Base-by-base conservation (phyloP, 2,113 vertebrate genomes). In the Gymnorhina tibicen region DNA sequence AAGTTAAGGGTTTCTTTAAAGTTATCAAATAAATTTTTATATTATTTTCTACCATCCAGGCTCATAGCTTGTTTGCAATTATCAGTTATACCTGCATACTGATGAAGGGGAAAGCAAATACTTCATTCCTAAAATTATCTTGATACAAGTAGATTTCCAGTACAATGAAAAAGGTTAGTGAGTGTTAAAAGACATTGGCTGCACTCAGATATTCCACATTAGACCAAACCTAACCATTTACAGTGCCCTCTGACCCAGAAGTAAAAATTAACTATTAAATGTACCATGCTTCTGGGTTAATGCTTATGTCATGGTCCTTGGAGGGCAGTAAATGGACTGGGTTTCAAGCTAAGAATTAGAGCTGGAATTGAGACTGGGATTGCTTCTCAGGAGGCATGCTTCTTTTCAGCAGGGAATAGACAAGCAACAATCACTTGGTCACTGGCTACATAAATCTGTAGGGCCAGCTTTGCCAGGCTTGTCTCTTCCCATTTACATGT, bases 221-320 rank as follows among this genome's bases (percentile, higher is more conserved):
- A 52, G 35, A 81, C 13, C 24, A 55, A 77, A 64, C 8, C 2
- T 74, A 41, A 91, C 26, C 10, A 56, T 67, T 47, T 73, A 58
- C 23, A 58, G 13, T n/a, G 16, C 20, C 24, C 22, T 87, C 42
- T 73, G 56, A 69, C 39, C 22, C 59, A 59, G 50, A 89, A 39
- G n/a, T 63, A 93, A 85, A 97, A 86, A 74, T 59, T 67, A 41
- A 55, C 13, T 63, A 3, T 69, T 86, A 89, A 91, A 91, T 73
- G 15, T 50, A 33, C 14, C 10, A 19, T 66, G 32, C 16, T 80
- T 30, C 46, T 72, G n/a, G 33, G n/a, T 89, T 81, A 76, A 74
- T 44, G 14, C 4, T 92, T 91, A 41, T 58, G 39, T 82, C 12
- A 17, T 28, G 10, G 41, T 73, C 53, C 30, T 73, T 69, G 18